phyloP scores from a whole-genome alignment of 2,888 invertebrate genomes.

The Scelioninae gen. 1 region DNA sequence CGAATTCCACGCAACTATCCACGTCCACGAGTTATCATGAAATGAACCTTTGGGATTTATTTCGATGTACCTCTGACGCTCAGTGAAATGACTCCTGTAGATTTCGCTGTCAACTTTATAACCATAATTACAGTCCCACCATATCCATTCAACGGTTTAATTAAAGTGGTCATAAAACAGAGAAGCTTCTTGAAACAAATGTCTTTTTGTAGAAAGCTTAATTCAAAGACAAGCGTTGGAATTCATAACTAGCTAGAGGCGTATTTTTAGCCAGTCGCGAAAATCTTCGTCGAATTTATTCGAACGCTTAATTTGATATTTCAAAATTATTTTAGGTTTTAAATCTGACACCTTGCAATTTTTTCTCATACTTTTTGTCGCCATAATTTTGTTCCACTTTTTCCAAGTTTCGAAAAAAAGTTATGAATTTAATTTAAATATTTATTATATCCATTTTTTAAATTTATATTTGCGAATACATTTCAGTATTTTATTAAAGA shows the following conservation, averaged over 20 bases:
- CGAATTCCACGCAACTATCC: conserved; percentile 24
- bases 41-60: conserved; percentile 56
- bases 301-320: conserved; percentile 75
- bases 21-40: conserved; percentile 49
- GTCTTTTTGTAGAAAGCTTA: conserved; percentile 45
- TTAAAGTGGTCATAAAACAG: conserved; percentile 63
- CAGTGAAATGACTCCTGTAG: conserved; percentile 28
- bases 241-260: conserved; percentile 54
- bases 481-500: too few species aligned
- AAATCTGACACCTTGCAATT: conserved; percentile 5
- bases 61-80: conserved; percentile 29
- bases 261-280: conserved; percentile 27
- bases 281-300: conserved; percentile 73
- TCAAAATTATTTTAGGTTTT: conserved; percentile 69
- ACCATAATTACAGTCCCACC: conserved; percentile 59
- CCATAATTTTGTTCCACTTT: too few species aligned
- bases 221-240: conserved; percentile 57
- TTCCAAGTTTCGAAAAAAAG: too few species aligned
- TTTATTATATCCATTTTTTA: too few species aligned
- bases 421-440: too few species aligned
- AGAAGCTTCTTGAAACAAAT: conserved; percentile 53
- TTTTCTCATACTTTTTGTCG: conserved; percentile 4
- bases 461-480: too few species aligned
- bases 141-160: conserved; percentile 67
- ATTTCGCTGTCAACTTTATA: conserved; percentile 62